Percentiles rank a stretch among this genome's conserved stretches.
phyloP scores from a whole-genome alignment of 2,113 vertebrate genomes.

The Hyperopisus bebe region DNA sequence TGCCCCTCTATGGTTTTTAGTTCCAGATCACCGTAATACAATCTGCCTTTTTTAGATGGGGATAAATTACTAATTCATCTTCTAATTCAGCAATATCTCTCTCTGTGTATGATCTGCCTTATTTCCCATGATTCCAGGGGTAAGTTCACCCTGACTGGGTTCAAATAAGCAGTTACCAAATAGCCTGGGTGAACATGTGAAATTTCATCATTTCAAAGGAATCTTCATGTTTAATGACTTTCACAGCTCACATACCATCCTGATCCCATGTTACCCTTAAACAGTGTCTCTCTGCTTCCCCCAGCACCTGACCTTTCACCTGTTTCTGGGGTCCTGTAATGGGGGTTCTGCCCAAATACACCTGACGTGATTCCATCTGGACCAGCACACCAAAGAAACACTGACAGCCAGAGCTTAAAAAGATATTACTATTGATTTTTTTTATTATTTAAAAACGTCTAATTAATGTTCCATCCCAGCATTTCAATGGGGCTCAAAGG shows the following conservation, averaged over 20 bases:
- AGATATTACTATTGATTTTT: not conserved
- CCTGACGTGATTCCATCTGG: not conserved
- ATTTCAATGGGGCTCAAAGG: not conserved
- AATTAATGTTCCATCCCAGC: not conserved
- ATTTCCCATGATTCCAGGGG: not conserved
- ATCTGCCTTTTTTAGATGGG: not conserved
- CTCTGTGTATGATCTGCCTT: not conserved
- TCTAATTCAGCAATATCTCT: not conserved
- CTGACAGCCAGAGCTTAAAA: not conserved
- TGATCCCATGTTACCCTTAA: not conserved
- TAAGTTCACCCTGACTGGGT: not conserved
- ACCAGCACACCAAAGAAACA: not conserved
- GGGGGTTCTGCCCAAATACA: not conserved
- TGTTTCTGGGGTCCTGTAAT: not conserved
- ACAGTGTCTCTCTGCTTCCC: not conserved
- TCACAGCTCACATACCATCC: not conserved
- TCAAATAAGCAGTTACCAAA: not conserved
- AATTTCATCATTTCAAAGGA: not conserved
- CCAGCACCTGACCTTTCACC: not conserved
- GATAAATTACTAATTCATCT: not conserved
- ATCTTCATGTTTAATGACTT: not conserved
- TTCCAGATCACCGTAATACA: not conserved
- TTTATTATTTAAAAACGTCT: not conserved
- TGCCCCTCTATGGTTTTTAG: not conserved
- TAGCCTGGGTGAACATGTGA: not conserved